Evolutionary conservation across 2,888 invertebrate species (phyloP), one percentile per base, ranked within the genome.

Genomic region (Geotrupes spiniger): DNA sequence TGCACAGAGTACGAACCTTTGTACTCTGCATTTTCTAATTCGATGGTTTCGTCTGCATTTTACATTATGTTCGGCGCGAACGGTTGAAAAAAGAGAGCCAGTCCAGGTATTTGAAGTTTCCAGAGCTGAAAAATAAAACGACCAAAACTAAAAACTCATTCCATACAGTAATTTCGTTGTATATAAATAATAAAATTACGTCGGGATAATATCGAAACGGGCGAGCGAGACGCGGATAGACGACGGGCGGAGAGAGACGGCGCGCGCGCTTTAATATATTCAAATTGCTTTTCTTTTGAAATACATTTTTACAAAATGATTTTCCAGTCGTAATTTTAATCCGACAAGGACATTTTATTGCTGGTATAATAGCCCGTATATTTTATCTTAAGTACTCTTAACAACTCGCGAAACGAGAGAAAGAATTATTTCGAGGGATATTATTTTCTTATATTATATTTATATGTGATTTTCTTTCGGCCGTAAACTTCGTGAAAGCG

Each of bases 1-100:
- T 46, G 51, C 48, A 53, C 28, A 41, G 21, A 51, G 52, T 52
- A 50, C 53, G 42, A 49, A 51, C 57, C 57, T 57, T 57, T 57
- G 57, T 57, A 47, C 25, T 42, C 29, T 41, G 45, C 49, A 62
- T 63, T 66, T 62, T 63, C 62, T 64, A 62, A 63, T 61, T 63
- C 62, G 63, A 54, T 61, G 60, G 60, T 53, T 63, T 56, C 47
- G 52, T 50, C 56, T 52, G 52, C 50, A 56, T 53, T 56, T 56
- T 52, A 48, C 46, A 47, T 40, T 40, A 26, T 40, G 25, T 40
- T 40, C 50, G 41, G 33, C 36, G 16, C 25, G 33, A 43, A 43
- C 15, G 27, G 27, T 26, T 28, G 27, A 41, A 41, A 41, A 27
- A 28, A n/a, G n/a, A n/a, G n/a, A n/a, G 27, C 17, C 26, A 43